A percentile compares a stretch with the other conserved stretches of the same genome.
phyloP scores from a whole-genome alignment of 2,797 vertebrate genomes.

The Eremophila alpestris region DNA sequence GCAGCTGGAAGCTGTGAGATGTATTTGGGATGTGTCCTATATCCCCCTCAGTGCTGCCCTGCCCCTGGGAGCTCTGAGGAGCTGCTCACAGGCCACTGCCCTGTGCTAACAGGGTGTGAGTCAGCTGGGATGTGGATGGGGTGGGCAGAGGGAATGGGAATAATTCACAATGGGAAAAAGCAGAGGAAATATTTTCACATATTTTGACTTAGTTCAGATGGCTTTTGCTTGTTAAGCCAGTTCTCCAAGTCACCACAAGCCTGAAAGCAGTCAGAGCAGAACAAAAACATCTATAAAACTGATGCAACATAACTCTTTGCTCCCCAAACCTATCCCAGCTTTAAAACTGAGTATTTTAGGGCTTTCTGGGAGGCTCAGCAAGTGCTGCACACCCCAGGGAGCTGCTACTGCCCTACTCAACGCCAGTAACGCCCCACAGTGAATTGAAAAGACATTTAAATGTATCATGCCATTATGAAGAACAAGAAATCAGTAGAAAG shows the following conservation, averaged over 20 bases:
- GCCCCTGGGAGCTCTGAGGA: background rate
- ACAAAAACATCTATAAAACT: background rate
- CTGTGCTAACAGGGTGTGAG: background rate
- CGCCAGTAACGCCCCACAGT: accelerated
- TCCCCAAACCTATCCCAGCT: background rate
- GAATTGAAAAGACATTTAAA: background rate
- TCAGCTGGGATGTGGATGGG: background rate
- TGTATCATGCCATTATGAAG: background rate
- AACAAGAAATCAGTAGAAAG: background rate
- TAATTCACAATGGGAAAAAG: background rate
- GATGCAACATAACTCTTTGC: background rate
- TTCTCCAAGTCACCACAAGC: background rate
- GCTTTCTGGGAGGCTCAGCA: background rate
- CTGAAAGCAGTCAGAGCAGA: background rate
- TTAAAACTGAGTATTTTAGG: background rate
- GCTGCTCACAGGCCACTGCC: background rate
- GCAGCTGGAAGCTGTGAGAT: background rate
- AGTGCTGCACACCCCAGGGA: background rate
- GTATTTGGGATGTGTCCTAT: background rate
- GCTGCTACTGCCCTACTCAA: background rate
- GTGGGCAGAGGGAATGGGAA: background rate
- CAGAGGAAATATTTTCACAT: background rate
- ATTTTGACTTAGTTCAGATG: background rate
- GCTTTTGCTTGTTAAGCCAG: background rate
- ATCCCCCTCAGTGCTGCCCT: accelerated